phyloP scores from a whole-genome alignment of 1,140 invertebrate species.

The Drosophila mayri region DNA sequence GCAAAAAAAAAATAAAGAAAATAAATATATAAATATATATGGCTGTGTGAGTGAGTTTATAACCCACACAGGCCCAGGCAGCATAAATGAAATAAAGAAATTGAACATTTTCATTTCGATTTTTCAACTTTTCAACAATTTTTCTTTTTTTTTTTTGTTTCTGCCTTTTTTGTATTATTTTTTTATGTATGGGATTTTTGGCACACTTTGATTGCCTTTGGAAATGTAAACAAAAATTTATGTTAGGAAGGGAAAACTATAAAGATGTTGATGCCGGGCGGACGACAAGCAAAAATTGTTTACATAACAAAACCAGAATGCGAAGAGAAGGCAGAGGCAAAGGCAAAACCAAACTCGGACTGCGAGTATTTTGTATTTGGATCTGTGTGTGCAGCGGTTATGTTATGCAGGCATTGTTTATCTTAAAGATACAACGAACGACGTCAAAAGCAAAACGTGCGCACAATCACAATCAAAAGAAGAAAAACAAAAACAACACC shows the following conservation, averaged over 20 bases:
- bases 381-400: constrained; percentile 21
- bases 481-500: constrained; percentile 31
- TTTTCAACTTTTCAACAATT: constrained; percentile 49
- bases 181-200: constrained; percentile 27
- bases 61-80: constrained; percentile 1
- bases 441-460: constrained; percentile 78
- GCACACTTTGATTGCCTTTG: constrained; percentile 73
- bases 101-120: constrained; percentile 57
- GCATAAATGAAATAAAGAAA: constrained; percentile 25
- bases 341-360: constrained; percentile 13
- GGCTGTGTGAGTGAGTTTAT: constrained; percentile 16
- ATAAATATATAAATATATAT: constrained; percentile 26
- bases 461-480: constrained; percentile 41
- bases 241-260: constrained; percentile 20
- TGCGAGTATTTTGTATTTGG: background rate
- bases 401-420: constrained; percentile 82
- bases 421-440: constrained; percentile 73
- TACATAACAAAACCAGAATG: constrained; percentile 80
- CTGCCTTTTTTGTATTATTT: background rate
- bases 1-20: constrained; percentile 38
- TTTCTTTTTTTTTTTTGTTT: background rate
- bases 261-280: constrained; percentile 55
- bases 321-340: constrained; percentile 25
- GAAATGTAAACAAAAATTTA: constrained; percentile 81
- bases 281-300: constrained; percentile 63